Evolutionary conservation across 2,888 invertebrate species (phyloP), one percentile per base, ranked within the genome.

Genomic region (Eupithecia insigniata): DNA sequence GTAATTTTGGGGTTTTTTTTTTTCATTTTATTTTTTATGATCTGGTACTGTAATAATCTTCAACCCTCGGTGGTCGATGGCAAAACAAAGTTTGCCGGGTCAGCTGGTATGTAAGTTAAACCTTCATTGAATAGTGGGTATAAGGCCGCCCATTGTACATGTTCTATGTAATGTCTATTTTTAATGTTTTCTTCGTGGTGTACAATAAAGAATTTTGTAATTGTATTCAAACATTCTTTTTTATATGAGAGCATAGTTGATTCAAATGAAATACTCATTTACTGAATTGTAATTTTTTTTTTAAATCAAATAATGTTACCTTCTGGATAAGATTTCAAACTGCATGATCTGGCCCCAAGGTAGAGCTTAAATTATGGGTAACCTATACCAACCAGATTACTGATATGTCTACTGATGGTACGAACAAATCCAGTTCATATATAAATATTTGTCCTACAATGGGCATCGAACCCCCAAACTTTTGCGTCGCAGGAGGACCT

Each of bases 161-260:
- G n/a, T n/a, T n/a, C n/a, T n/a, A n/a, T n/a, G n/a, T n/a, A n/a
- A n/a, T n/a, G n/a, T n/a, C n/a, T n/a, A n/a, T n/a, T n/a, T n/a
- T n/a, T n/a, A n/a, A n/a, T n/a, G n/a, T n/a, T n/a, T n/a, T n/a
- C n/a, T n/a, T n/a, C n/a, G n/a, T n/a, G n/a, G n/a, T n/a, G n/a
- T n/a, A n/a, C n/a, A n/a, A n/a, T n/a, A n/a, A n/a, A n/a, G n/a
- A n/a, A n/a, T n/a, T n/a, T n/a, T n/a, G n/a, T n/a, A n/a, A n/a
- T n/a, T n/a, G n/a, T n/a, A 55, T 55, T 55, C 55, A 26, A 26
- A 22, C 55, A 55, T 55, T 55, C 55, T 55, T 55, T 55, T 55
- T 3, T 51, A 51, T 4, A 26, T 14, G 26, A 26, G 10, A 51
- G 51, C 22, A 12, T 12, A 5, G 26, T 12, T 26, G 4, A 26